Evolutionary conservation across 1,140 invertebrate genomes (phyloP).

Genomic region (Drosophila sp.): DNA sequence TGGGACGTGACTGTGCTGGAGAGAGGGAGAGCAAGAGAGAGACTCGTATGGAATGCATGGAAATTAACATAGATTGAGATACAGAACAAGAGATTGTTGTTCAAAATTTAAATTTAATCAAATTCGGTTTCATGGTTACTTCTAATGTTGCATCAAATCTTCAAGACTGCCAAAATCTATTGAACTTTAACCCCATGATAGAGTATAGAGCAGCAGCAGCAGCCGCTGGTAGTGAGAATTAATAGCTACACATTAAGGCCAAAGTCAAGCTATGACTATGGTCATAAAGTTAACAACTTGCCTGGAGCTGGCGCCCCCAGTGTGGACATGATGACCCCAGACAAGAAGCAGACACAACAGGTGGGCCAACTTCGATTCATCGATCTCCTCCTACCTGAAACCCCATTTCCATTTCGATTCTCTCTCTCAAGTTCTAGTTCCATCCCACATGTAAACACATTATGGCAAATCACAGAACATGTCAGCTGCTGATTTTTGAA

Average conservation of each 20-base stretch:
- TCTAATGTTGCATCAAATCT: constrained; percentile 31
- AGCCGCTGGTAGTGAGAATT: constrained; percentile 19
- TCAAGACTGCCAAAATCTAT: constrained; percentile 15
- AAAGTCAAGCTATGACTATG: constrained; percentile 19
- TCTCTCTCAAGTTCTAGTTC: neutral
- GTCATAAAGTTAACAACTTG: constrained; percentile 43
- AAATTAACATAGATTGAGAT: constrained; percentile 34
- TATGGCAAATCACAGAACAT: constrained; percentile 46
- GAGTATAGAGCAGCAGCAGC: neutral
- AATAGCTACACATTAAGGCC: constrained; percentile 53
- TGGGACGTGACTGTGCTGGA: constrained; percentile 70
- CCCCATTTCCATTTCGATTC: neutral
- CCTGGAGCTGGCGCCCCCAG: constrained; percentile 44
- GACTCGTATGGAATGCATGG: constrained; percentile 32
- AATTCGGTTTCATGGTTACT: constrained; percentile 25
- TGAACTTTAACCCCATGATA: neutral
- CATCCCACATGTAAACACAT: constrained; percentile 58
- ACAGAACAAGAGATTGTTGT: neutral
- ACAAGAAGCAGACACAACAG: constrained; percentile 52
- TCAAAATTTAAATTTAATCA: neutral
- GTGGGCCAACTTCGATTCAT: constrained; percentile 37
- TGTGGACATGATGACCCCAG: constrained; percentile 65
- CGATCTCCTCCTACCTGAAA: too few species aligned
- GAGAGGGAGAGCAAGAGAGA: constrained; percentile 22
- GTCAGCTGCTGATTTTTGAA: constrained; percentile 40